Conservation (phyloP, 2,113 vertebrate genomes). For the Albula goreensis region DNA sequence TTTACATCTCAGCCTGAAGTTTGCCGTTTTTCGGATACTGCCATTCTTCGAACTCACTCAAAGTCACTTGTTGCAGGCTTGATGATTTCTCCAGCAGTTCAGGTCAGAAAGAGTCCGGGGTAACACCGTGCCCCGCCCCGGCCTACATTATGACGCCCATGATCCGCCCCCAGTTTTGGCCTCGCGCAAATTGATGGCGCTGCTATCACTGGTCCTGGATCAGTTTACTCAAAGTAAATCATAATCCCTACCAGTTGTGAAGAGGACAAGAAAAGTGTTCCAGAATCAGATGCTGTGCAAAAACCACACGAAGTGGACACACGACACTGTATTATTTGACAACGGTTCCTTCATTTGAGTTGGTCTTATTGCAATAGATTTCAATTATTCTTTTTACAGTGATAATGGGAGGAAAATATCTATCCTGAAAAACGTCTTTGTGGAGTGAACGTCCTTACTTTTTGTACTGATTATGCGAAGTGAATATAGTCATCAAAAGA, state of each 20-base stretch:
- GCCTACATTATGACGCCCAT: neutral
- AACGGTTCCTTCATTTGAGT: too few relatives aligned
- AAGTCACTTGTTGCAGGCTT: constrained; percentile 17
- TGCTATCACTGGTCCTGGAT: neutral
- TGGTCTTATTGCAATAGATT: neutral
- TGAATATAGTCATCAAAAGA: too few relatives aligned
- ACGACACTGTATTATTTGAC: neutral
- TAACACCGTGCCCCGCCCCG: constrained; percentile 16
- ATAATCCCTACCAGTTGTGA: neutral
- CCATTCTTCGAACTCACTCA: constrained; percentile 7
- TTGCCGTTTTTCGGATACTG: neutral
- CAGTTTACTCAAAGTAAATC: neutral
- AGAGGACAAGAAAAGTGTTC: neutral
- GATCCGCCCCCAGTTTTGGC: neutral
- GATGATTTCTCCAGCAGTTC: neutral
- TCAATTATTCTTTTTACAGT: neutral
- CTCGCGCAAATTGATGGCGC: neutral
- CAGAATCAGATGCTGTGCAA: neutral
- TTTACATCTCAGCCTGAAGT: neutral
- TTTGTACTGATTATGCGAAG: neutral
- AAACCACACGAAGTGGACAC: neutral
- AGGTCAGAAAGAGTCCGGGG: constrained; percentile 4
- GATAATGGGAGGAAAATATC: neutral
- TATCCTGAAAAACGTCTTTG: neutral
- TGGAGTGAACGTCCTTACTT: neutral